Percentiles rank a stretch among this genome's conserved stretches.
Evolutionary conservation across 1,140 invertebrate genomes (phyloP).

Genomic region (Cardiocondyla obscurior): DNA sequence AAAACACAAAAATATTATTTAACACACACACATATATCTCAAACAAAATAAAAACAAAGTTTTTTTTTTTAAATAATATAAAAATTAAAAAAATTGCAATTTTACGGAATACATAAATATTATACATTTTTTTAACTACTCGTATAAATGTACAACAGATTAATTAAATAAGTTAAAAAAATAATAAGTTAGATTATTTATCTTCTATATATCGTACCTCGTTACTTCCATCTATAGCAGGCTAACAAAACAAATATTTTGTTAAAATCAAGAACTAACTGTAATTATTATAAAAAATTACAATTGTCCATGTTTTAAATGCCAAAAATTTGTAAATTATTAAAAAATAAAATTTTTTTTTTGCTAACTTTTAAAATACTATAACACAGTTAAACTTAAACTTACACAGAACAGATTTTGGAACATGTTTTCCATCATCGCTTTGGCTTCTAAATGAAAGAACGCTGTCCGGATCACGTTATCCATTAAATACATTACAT

Average conservation of each 20-base stretch:
- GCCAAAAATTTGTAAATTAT: neutral
- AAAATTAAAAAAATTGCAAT: neutral
- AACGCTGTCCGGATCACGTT: slow-evolving; percentile 84
- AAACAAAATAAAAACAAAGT: neutral
- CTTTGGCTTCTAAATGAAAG: slow-evolving; percentile 82
- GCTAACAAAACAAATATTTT: slow-evolving; percentile 71
- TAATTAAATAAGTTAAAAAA: neutral
- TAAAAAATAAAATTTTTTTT: neutral
- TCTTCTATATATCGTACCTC: slow-evolving; percentile 72
- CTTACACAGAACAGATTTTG: slow-evolving; percentile 80
- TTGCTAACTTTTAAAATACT: neutral
- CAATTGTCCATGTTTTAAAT: neutral
- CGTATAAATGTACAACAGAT: neutral
- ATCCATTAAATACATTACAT: slow-evolving; percentile 87
- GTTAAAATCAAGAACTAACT: slow-evolving; percentile 18
- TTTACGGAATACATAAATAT: neutral
- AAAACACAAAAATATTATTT: neutral
- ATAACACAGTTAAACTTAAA: neutral
- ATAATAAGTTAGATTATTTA: neutral
- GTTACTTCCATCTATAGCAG: slow-evolving; percentile 72
- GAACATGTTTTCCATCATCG: slow-evolving; percentile 77
- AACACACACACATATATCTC: neutral
- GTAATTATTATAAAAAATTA: slow-evolving; percentile 6
- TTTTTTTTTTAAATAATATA: neutral
- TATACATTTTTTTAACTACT: neutral